Conservation (phyloP, 2,797 vertebrate species). For the Tangara arthus region DNA sequence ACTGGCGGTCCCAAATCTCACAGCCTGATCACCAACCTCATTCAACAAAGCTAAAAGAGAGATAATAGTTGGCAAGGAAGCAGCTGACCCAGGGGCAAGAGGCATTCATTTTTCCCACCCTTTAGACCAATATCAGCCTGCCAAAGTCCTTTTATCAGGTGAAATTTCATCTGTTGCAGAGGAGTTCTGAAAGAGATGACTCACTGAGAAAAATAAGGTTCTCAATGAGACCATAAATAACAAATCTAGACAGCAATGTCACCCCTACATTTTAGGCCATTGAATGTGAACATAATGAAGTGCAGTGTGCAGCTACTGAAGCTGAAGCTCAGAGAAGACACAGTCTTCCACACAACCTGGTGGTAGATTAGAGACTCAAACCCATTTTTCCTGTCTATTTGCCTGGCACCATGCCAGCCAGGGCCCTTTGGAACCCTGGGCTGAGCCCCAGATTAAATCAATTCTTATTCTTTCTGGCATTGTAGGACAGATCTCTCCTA, state of each 20-base stretch:
- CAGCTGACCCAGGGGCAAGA: neutral
- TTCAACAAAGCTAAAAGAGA: neutral
- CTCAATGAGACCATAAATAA: neutral
- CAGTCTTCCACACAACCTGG: neutral
- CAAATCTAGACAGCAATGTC: neutral
- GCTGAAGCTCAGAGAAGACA: neutral
- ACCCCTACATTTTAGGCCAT: neutral
- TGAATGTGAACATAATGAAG: neutral
- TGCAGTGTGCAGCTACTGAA: neutral
- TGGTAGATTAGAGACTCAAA: neutral
- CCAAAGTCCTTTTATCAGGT: neutral
- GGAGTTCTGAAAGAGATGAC: neutral
- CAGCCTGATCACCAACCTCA: neutral
- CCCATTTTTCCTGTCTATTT: neutral
- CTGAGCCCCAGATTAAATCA: neutral
- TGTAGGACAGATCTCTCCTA: neutral
- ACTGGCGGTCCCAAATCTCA: neutral
- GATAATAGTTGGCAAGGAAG: neutral
- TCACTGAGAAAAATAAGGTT: neutral
- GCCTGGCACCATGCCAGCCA: neutral
- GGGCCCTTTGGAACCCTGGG: neutral
- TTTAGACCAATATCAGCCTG: neutral
- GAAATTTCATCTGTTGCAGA: slow-evolving; percentile 1
- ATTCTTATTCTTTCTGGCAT: neutral
- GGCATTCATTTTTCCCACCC: neutral